Percentiles rank a stretch among this genome's conserved stretches.
These are phyloP conservation scores for Chloroclysta siterata DNA, from an alignment of 2,888 invertebrate species.

Conservation along the genomic window DNA sequence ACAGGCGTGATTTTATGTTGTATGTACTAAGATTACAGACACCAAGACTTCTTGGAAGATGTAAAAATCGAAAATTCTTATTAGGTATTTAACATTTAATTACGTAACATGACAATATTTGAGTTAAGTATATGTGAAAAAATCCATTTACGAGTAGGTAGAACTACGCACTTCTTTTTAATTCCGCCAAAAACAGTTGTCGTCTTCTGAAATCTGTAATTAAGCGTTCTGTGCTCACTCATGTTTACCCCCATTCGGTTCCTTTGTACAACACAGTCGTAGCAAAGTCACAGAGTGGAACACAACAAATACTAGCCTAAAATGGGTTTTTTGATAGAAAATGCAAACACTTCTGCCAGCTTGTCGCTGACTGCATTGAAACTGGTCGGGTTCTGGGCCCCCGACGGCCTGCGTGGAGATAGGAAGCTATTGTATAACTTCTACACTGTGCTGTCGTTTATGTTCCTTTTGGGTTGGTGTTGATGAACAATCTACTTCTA, in stretches of 20 bases:
- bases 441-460: conserved; percentile 64
- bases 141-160: not conserved
- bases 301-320: conserved; percentile 26
- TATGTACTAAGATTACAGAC: no score
- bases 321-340: conserved; percentile 63
- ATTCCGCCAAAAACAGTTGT: conserved; percentile 40
- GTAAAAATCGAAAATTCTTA: no score
- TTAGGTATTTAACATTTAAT: no score
- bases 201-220: conserved; percentile 48
- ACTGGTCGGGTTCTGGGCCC: conserved; percentile 71
- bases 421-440: conserved; percentile 55
- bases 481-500: not conserved
- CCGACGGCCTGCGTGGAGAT: conserved; percentile 46
- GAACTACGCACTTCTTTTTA: not conserved
- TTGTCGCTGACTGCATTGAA: conserved; percentile 65
- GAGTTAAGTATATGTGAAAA: conserved; percentile 3
- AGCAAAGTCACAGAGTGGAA: conserved; percentile 3
- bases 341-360: conserved; percentile 60
- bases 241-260: conserved; percentile 42
- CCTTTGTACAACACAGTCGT: conserved; percentile 20
- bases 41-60: no score
- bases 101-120: not conserved
- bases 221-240: conserved; percentile 46
- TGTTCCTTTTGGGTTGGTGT: conserved; percentile 71
- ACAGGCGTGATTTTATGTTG: no score